These are phyloP conservation scores for Anastatus disparis DNA, from an alignment of 1,140 invertebrate genomes.

Conservation along the genomic window DNA sequence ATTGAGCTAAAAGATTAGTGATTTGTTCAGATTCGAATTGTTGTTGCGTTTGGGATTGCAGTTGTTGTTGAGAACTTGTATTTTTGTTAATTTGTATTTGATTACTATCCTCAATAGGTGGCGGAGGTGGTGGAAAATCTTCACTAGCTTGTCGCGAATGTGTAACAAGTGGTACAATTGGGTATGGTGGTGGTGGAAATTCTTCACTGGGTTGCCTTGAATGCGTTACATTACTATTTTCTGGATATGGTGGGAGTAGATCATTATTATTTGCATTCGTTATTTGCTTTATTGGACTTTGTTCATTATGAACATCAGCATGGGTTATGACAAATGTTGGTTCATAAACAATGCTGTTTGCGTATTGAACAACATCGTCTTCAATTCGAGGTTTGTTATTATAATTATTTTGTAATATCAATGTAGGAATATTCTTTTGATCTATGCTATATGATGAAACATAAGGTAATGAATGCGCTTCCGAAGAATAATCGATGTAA, in stretches of 20 bases:
- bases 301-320: constrained; percentile 84
- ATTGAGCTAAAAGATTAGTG: constrained; percentile 74
- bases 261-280: constrained; percentile 41
- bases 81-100: constrained; percentile 66
- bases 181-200: constrained; percentile 80
- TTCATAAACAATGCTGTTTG: constrained; percentile 66
- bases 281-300: constrained; percentile 72
- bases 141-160: constrained; percentile 88
- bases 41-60: constrained; percentile 37
- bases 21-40: constrained; percentile 60
- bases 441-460: constrained; percentile 68
- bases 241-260: constrained; percentile 59
- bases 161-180: constrained; percentile 74
- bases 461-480: constrained; percentile 75
- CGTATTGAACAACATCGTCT: constrained; percentile 68
- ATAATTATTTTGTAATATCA: constrained; percentile 48
- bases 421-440: constrained; percentile 34
- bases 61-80: constrained; percentile 41
- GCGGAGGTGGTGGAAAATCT: constrained; percentile 88
- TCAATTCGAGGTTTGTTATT: constrained; percentile 60
- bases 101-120: constrained; percentile 75
- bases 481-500: constrained; percentile 67
- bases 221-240: constrained; percentile 58
- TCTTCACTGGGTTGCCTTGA: constrained; percentile 68
- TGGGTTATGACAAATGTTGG: constrained; percentile 75